Evolutionary conservation across 2,113 vertebrate species (phyloP).

Genomic region (Ophthalmolycus amberensis): DNA sequence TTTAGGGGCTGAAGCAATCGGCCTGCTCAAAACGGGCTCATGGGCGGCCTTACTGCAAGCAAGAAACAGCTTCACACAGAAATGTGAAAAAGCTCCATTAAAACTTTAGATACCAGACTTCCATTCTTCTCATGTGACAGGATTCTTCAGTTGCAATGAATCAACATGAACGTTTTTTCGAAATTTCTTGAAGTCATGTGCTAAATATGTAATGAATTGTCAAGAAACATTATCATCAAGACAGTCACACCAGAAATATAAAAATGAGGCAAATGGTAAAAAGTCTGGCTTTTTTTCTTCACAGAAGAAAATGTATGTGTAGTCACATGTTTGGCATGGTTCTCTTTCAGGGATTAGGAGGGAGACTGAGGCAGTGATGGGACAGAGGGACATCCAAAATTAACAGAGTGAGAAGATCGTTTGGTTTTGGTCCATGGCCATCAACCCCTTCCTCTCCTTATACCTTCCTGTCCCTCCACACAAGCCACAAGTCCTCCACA

Average conservation of each 20-base stretch:
- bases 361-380: not conserved
- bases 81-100: not conserved
- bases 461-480: too few species aligned
- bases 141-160: not conserved
- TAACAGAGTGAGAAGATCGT: not conserved
- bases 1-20: too few species aligned
- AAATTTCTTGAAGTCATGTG: not conserved
- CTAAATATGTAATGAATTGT: not conserved
- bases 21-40: not conserved
- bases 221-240: not conserved
- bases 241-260: not conserved
- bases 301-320: not conserved
- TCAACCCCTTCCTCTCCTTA: not conserved
- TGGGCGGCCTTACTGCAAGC: not conserved
- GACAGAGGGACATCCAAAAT: constrained; percentile 6
- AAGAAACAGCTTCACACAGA: not conserved
- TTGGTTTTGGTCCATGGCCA: not conserved
- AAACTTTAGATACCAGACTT: not conserved
- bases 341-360: constrained; percentile 1
- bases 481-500: not conserved
- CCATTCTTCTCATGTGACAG: not conserved
- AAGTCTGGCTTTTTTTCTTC: constrained; percentile 2
- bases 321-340: not conserved
- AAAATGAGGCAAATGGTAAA: not conserved
- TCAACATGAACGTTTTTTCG: not conserved